Conservation (phyloP, 53 echinoderm and acorn worm genomes). For the Holothuria leucospilota region DNA sequence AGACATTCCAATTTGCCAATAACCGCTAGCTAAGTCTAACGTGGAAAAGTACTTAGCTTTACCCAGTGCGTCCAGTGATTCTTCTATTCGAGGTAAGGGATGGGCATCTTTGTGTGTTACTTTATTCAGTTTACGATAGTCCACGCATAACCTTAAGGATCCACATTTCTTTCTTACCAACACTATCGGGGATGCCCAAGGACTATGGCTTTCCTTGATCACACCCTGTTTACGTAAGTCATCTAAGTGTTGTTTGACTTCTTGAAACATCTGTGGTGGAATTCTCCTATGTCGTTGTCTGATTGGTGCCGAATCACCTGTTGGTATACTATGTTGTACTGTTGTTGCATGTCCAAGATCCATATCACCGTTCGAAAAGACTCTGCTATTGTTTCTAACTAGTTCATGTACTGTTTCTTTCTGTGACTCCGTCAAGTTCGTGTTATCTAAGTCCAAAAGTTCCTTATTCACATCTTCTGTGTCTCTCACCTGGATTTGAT, state of each 20-base stretch:
- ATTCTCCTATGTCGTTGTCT: conserved; percentile 37
- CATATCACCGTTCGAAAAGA: conserved; percentile 26
- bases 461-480: background rate
- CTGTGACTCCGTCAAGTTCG: background rate
- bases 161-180: conserved; percentile 56
- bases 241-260: conserved; percentile 40
- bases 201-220: conserved; percentile 55
- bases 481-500: background rate
- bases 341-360: conserved; percentile 52
- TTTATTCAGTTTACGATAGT: no score
- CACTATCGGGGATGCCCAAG: conserved; percentile 58
- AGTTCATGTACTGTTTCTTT: conserved; percentile 23
- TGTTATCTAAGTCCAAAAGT: background rate
- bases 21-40: conserved; percentile 47
- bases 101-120: conserved; percentile 48
- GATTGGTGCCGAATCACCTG: conserved; percentile 39
- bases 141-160: conserved; percentile 32
- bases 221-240: conserved; percentile 9
- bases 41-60: conserved; percentile 60
- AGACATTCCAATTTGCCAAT: conserved; percentile 56
- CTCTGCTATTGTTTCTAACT: conserved; percentile 6
- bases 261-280: conserved; percentile 36
- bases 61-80: conserved; percentile 57
- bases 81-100: conserved; percentile 62
- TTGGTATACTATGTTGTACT: conserved; percentile 48